These are phyloP conservation scores for Anisognathus igniventris DNA, from an alignment of 2,797 vertebrate genomes.

Conservation along the genomic window DNA sequence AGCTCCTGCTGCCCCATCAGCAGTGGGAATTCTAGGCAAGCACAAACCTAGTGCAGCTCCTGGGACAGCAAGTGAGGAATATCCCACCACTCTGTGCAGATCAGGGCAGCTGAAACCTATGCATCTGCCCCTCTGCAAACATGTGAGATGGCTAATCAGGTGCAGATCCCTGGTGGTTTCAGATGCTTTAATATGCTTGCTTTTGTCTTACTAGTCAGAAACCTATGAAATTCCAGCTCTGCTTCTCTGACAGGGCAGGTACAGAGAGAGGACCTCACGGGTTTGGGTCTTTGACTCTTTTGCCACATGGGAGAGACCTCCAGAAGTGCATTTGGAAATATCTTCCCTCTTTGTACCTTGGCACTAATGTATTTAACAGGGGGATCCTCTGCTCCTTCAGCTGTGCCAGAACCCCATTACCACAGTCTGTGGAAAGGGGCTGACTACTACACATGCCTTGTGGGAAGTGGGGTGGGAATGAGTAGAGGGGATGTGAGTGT, in stretches of 20 bases:
- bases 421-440: background rate
- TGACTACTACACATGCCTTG: background rate
- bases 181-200: background rate
- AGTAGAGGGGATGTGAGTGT: background rate
- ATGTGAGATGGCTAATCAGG: background rate
- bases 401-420: background rate
- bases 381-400: background rate
- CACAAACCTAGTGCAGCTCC: background rate
- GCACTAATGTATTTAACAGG: background rate
- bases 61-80: background rate
- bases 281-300: background rate
- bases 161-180: background rate
- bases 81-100: background rate
- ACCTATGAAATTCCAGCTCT: background rate
- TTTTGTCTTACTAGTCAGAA: background rate
- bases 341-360: background rate
- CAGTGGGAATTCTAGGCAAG: background rate
- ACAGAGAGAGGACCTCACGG: rapidly evolving
- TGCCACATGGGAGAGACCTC: background rate
- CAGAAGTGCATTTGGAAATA: background rate
- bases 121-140: background rate
- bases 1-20: background rate
- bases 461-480: background rate
- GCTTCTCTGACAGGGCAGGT: background rate
- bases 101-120: background rate